A percentile compares a stretch with the other conserved stretches of the same genome.
phyloP scores from a whole-genome alignment of 2,888 invertebrate genomes.

The Chironomus riparius region DNA sequence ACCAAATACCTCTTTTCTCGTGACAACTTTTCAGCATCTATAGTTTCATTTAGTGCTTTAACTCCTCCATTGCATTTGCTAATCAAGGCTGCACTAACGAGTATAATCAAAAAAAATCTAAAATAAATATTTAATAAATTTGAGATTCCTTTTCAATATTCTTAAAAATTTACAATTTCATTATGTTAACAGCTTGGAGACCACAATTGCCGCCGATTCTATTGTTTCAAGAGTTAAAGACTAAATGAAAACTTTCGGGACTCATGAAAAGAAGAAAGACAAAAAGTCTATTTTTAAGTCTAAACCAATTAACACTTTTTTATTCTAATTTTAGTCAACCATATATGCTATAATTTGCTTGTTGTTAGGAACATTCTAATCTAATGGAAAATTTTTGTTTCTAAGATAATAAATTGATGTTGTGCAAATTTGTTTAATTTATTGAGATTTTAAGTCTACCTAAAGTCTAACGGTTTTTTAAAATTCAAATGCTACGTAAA shows the following conservation, averaged over 20 bases:
- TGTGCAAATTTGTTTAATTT: too few species aligned
- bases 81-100: too few species aligned
- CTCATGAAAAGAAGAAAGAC: not conserved
- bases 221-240: not conserved
- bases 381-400: too few species aligned
- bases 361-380: too few species aligned
- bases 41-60: not conserved
- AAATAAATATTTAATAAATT: too few species aligned
- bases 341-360: too few species aligned
- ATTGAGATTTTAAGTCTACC: too few species aligned
- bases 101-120: too few species aligned
- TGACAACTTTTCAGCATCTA: not conserved
- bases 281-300: not conserved
- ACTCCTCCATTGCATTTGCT: too few species aligned
- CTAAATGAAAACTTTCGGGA: not conserved
- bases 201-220: not conserved
- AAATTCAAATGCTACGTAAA: not conserved
- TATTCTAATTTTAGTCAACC: not conserved
- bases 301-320: not conserved
- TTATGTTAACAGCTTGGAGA: not conserved
- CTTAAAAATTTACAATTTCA: conserved; percentile 9
- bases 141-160: too few species aligned
- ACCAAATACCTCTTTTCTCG: not conserved
- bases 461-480: not conserved
- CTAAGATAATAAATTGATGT: too few species aligned